A percentile compares a stretch with the other conserved stretches of the same genome.
Evolutionary conservation across 2,888 invertebrate species (phyloP).

Genomic region (Drosophila aldrichi): DNA sequence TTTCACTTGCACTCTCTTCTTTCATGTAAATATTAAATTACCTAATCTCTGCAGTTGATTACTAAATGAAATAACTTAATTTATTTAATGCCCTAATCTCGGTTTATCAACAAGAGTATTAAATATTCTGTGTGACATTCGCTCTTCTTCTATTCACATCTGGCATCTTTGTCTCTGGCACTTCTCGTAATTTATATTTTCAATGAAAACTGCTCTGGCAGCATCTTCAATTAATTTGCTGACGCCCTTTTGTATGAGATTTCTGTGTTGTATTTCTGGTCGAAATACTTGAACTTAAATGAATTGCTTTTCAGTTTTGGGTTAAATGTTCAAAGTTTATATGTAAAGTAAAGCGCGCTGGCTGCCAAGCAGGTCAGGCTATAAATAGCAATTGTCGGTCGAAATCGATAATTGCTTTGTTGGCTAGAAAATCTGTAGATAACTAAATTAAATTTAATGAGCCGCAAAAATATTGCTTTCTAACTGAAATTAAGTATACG

Average conservation of each 20-base stretch:
- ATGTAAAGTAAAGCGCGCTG: not conserved
- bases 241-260: slow-evolving; percentile 19
- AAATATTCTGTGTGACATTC: not conserved
- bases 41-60: not conserved
- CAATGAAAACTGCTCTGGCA: slow-evolving; percentile 22
- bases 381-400: slow-evolving; percentile 28
- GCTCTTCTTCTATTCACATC: slow-evolving; percentile 20
- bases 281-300: slow-evolving; percentile 34
- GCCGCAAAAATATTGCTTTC: slow-evolving; percentile 1
- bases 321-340: slow-evolving; percentile 20
- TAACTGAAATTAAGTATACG: not conserved
- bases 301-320: slow-evolving; percentile 45
- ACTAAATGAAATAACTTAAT: not conserved
- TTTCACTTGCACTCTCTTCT: not conserved
- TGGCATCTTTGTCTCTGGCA: slow-evolving; percentile 27
- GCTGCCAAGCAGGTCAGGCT: not conserved
- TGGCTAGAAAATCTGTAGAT: slow-evolving; percentile 38
- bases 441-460: slow-evolving; percentile 28
- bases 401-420: slow-evolving; percentile 53
- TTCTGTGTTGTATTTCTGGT: slow-evolving; percentile 15
- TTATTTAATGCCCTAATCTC: not conserved
- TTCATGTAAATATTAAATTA: not conserved
- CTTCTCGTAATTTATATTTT: slow-evolving; percentile 58
- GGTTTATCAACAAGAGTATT: not conserved
- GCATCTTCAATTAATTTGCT: slow-evolving; percentile 52